phyloP scores from a whole-genome alignment of 2,113 vertebrate species.

The Canis aureus region DNA sequence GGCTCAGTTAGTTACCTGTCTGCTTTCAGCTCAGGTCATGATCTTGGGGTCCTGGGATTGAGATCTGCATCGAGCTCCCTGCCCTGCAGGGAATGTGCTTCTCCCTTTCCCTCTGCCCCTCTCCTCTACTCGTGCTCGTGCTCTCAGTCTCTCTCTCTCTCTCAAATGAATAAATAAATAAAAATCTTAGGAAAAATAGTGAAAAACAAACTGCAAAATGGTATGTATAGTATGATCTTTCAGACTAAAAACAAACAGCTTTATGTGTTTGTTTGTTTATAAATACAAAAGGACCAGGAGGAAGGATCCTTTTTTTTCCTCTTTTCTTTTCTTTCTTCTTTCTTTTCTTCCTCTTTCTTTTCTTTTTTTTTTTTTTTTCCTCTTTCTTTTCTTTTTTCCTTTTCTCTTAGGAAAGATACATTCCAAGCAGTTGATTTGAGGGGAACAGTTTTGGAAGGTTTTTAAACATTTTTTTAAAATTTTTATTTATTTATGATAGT shows the following conservation, averaged over 20 bases:
- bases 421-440: background rate
- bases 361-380: background rate
- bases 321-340: no score
- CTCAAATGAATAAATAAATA: background rate
- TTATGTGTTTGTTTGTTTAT: background rate
- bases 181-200: background rate
- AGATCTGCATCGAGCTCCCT: background rate
- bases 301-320: background rate
- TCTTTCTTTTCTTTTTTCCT: background rate
- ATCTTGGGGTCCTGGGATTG: background rate
- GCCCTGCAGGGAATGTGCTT: background rate
- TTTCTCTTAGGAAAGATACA: background rate
- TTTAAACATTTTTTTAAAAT: background rate
- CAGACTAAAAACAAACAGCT: background rate
- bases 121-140: background rate
- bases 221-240: background rate
- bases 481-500: no score
- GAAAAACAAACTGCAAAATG: background rate
- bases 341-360: background rate
- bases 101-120: background rate
- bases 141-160: background rate
- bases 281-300: background rate
- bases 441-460: background rate
- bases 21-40: background rate
- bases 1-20: background rate